Conservation (phyloP, 2,113 vertebrate species). For the Glareola pratincola region DNA sequence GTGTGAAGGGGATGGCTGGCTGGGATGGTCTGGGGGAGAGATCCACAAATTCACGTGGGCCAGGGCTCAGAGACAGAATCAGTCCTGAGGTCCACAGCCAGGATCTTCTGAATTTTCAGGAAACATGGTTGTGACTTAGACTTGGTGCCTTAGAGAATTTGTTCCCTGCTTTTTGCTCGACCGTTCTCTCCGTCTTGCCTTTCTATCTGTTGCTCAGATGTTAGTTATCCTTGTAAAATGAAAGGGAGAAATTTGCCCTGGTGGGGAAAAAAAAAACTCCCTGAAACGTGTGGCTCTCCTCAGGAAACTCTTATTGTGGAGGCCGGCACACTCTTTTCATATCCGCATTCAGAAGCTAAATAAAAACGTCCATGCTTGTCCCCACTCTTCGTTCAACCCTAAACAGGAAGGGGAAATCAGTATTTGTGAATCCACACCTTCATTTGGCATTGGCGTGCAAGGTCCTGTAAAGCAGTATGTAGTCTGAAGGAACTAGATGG, state of each 20-base stretch:
- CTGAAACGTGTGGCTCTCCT: not conserved
- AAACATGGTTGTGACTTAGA: not conserved
- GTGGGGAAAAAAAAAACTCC: not conserved
- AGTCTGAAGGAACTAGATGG: not conserved
- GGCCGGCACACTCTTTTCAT: not conserved
- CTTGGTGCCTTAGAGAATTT: not conserved
- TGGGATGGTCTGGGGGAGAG: not conserved
- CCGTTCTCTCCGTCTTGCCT: not conserved
- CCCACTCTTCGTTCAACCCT: not conserved
- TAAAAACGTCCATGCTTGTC: not conserved
- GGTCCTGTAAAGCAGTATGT: not conserved
- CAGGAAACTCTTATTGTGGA: not conserved
- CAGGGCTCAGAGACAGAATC: not conserved
- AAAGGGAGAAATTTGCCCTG: not conserved
- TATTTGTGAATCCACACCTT: not conserved
- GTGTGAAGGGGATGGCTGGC: not conserved
- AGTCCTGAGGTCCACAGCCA: not conserved
- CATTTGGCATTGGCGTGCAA: not conserved
- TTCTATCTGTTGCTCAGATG: constrained; percentile 25
- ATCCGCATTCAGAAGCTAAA: not conserved
- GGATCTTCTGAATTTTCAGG: not conserved
- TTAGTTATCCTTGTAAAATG: not conserved
- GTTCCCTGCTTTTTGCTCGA: not conserved
- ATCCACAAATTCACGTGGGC: not conserved
- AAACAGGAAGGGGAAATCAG: not conserved